Evolutionary conservation across 2,888 invertebrate species (phyloP).

Genomic region (Ormyrus thymus): DNA sequence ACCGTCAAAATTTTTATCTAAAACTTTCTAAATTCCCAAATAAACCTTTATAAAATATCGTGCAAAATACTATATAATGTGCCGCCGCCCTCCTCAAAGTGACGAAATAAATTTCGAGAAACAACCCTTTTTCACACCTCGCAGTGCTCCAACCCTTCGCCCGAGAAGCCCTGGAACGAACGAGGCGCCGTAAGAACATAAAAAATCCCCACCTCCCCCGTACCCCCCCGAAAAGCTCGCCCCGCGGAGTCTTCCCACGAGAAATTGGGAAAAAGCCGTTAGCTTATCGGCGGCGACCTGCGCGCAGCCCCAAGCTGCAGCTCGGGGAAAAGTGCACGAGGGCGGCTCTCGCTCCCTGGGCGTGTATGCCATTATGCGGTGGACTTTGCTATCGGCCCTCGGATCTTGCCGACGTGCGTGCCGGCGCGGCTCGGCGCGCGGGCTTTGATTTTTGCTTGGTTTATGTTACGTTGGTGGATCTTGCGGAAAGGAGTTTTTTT

Average conservation of each 20-base stretch:
- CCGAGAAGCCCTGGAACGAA: too few species aligned
- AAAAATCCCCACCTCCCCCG: too few species aligned
- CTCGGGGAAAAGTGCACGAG: background rate
- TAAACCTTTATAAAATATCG: too few species aligned
- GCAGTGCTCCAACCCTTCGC: too few species aligned
- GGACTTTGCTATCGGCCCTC: background rate
- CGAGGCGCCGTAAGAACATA: too few species aligned
- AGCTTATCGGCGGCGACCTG: background rate
- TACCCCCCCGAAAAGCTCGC: background rate
- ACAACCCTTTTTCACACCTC: too few species aligned
- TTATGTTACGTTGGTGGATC: too few species aligned
- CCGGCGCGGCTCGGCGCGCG: background rate
- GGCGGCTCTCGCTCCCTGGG: background rate
- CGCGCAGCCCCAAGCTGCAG: background rate
- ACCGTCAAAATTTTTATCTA: too few species aligned
- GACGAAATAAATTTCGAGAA: background rate
- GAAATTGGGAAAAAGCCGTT: constrained; percentile 18
- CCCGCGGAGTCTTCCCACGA: constrained; percentile 20
- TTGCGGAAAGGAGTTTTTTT: background rate
- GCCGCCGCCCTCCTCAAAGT: too few species aligned
- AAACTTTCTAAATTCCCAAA: too few species aligned
- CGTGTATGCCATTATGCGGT: constrained; percentile 9
- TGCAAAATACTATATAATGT: too few species aligned
- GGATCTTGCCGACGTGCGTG: constrained; percentile 7
- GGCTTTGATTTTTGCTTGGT: too few species aligned